These are phyloP conservation scores for Conops quadrifasciatus DNA, from an alignment of 2,888 invertebrate species.

Conservation along the genomic window DNA sequence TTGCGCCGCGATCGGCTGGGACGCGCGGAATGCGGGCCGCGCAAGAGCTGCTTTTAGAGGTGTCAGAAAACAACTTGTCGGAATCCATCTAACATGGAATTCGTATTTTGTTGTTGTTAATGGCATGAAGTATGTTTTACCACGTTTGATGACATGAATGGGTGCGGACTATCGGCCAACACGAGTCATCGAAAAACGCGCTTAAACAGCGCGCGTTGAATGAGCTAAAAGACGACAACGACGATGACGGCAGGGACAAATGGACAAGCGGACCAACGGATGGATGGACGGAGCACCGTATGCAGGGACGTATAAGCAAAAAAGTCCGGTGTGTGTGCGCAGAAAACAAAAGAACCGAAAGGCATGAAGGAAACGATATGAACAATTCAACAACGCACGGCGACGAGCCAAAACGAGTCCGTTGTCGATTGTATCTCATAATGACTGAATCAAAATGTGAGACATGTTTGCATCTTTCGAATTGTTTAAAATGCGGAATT, in stretches of 20 bases:
- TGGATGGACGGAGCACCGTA: conserved; percentile 44
- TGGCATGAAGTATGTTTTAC: conserved; percentile 64
- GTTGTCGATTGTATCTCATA: conserved; percentile 39
- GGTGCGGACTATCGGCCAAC: conserved; percentile 55
- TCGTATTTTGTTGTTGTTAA: conserved; percentile 64
- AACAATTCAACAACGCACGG: conserved; percentile 37
- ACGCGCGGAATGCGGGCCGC: conserved; percentile 25
- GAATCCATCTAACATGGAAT: conserved; percentile 67
- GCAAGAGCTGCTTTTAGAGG: conserved; percentile 58
- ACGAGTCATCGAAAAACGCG: conserved; percentile 29
- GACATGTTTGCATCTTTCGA: conserved; percentile 38
- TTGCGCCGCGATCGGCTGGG: neutral
- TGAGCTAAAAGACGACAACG: too few relatives aligned
- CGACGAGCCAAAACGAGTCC: conserved; percentile 11
- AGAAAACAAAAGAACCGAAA: conserved; percentile 5
- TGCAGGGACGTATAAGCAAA: neutral
- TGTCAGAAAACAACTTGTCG: conserved; percentile 67
- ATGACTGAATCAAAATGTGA: conserved; percentile 41
- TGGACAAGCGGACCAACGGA: conserved; percentile 16
- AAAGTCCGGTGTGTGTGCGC: neutral
- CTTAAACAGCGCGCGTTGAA: neutral
- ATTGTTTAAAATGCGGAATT: conserved; percentile 32
- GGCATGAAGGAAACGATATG: conserved; percentile 54
- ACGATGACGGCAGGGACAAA: neutral
- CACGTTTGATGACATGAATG: conserved; percentile 64